Base-by-base conservation (phyloP, 2,797 vertebrate species). In the Pseudopleuronectes americanus region DNA sequence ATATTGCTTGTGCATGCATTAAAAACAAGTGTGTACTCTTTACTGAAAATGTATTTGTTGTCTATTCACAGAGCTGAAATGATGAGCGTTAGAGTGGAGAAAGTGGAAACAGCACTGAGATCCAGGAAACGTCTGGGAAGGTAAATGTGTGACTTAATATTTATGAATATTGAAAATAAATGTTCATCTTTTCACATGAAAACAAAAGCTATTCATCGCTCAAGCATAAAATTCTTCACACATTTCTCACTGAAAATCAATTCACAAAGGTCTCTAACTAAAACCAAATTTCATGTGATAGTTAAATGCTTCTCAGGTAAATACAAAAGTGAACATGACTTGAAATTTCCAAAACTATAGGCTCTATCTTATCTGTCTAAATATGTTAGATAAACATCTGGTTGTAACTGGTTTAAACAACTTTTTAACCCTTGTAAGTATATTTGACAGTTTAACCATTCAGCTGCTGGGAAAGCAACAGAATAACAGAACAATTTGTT, bases 111-210 rank as follows among this genome's bases (percentile, higher is more conserved):
- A 8, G 49, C 41, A 36, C 21, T 28, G 19, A 24, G 16, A 7
- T 16, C 55, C 48, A 58, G 41, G 10, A 49, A 33, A 41, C 52
- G 51, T 26, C n/a, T 14, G 9, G 22, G 45, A 73, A 80, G 75
- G 65, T 78, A 80, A 80, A 68, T 38, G 45, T 75, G 57, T 49
- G 67, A 56, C 58, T 24, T 12, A 6, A 33, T 17, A 4, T 48
- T 21, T 64, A 49, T 60, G 58, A 49, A 60, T 59, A 49, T 6
- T 54, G 22, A 4, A 31, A 56, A 33, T 5, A 9, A 58, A n/a
- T 14, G 0, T 9, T 23, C 1, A 59, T 31, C 0, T 17, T 56
- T 41, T 22, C 13, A 61, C 36, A 45, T 31, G 2, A 59, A 45
- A 61, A 57, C 53, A 24, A 48, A 41, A 22, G 4, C 2, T 2